Evolutionary conservation across 2,888 invertebrate species (phyloP).

Genomic region (Hipparchia semele): DNA sequence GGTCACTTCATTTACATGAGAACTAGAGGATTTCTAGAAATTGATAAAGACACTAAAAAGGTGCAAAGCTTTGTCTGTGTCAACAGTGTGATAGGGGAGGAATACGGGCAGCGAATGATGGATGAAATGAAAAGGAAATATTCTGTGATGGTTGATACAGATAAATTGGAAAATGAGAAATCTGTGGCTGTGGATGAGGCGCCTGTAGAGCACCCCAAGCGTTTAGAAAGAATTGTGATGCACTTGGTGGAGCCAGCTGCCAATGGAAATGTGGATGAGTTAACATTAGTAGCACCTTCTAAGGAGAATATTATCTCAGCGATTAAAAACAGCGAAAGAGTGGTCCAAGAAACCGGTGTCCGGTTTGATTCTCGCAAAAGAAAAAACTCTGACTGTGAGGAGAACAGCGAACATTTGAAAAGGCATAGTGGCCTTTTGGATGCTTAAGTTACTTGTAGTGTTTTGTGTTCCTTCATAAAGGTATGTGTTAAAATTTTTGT

Average conservation of each 20-base stretch:
- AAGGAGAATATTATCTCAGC: conserved; percentile 76
- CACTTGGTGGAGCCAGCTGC: conserved; percentile 81
- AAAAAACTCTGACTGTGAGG: conserved; percentile 61
- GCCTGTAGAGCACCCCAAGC: conserved; percentile 87
- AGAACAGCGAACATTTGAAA: conserved; percentile 61
- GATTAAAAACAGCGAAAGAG: conserved; percentile 75
- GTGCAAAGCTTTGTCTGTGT: conserved; percentile 94
- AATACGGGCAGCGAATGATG: conserved; percentile 88
- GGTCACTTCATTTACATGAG: conserved; percentile 94
- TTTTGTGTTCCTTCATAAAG: conserved; percentile 4
- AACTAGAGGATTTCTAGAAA: conserved; percentile 92
- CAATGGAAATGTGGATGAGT: conserved; percentile 63
- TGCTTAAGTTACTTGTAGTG: conserved; percentile 25
- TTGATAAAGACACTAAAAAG: conserved; percentile 88
- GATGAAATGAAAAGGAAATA: conserved; percentile 91
- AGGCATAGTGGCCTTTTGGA: conserved; percentile 54
- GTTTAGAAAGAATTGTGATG: conserved; percentile 88
- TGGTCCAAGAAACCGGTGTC: conserved; percentile 73
- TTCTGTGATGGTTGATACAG: conserved; percentile 86
- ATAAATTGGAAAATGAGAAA: conserved; percentile 63
- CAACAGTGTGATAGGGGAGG: conserved; percentile 89
- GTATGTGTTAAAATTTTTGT: conserved; percentile 5
- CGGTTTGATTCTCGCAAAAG: conserved; percentile 72
- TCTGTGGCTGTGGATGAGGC: conserved; percentile 58
- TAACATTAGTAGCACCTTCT: conserved; percentile 72